These are phyloP conservation scores for Portevinia maculata DNA, from an alignment of 2,888 invertebrate species.

Conservation along the genomic window DNA sequence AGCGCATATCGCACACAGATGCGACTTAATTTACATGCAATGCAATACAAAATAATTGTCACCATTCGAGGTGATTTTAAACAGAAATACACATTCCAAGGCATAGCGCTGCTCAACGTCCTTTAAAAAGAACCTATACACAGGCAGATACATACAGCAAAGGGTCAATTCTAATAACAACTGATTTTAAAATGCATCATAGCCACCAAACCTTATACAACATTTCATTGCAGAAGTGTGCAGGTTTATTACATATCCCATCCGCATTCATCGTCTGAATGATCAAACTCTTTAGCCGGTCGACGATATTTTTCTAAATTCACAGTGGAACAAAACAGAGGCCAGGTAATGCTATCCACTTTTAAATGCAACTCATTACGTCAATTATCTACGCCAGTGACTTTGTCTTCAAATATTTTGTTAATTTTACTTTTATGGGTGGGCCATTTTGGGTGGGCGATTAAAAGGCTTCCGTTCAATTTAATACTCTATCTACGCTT, in stretches of 20 bases:
- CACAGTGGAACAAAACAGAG: constrained; percentile 16
- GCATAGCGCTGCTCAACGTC: constrained; percentile 8
- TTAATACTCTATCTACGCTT: no score
- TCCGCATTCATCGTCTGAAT: constrained; percentile 49
- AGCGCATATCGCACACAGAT: constrained; percentile 21
- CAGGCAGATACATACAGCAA: constrained; percentile 20
- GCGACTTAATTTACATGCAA: constrained; percentile 15
- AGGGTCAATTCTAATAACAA: constrained; percentile 33
- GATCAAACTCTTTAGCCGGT: constrained; percentile 1
- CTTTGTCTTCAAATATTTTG: no score
- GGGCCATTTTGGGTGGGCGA: no score
- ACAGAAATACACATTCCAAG: constrained; percentile 45
- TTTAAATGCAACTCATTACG: constrained; percentile 4
- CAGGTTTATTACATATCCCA: constrained; percentile 17
- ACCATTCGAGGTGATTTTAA: constrained; percentile 27
- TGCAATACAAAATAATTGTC: constrained; percentile 51
- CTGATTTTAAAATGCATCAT: constrained; percentile 35
- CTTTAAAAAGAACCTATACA: constrained; percentile 1
- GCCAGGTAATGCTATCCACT: background rate
- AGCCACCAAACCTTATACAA: background rate
- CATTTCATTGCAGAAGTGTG: background rate
- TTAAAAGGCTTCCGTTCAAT: no score
- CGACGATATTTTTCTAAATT: background rate
- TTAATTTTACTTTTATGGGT: no score
- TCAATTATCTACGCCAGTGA: background rate